Conservation (phyloP, 2,113 vertebrate species). For the Parus major region DNA sequence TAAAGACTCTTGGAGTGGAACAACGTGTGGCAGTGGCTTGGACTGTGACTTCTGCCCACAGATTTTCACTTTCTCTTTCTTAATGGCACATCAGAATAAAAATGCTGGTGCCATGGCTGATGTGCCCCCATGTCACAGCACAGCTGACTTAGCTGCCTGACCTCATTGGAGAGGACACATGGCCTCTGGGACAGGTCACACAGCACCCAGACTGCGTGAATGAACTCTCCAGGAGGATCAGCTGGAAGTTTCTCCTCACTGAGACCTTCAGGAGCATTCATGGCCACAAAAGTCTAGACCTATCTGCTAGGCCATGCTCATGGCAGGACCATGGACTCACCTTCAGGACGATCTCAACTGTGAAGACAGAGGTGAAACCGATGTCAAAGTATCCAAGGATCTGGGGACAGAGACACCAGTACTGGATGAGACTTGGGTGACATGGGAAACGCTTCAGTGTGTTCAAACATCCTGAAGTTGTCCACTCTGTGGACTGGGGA, state of each 20-base stretch:
- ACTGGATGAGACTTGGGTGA: not conserved
- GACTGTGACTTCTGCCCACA: not conserved
- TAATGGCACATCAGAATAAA: not conserved
- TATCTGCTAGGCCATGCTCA: accelerated
- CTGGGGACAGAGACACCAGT: slow-evolving; percentile 66
- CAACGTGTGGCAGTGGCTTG: not conserved
- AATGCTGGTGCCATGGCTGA: not conserved
- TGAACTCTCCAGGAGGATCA: not conserved
- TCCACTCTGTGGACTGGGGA: not conserved
- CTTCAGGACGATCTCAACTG: slow-evolving; percentile 95
- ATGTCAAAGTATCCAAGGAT: slow-evolving; percentile 92
- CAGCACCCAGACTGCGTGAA: not conserved
- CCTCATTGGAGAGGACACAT: not conserved
- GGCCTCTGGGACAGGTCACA: not conserved
- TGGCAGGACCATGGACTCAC: slow-evolving; percentile 63
- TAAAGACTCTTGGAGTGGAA: not conserved
- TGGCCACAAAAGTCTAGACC: not conserved
- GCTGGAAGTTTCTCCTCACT: not conserved
- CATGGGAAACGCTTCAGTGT: not conserved
- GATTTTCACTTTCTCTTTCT: not conserved
- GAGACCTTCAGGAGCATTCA: not conserved
- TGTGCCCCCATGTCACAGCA: not conserved
- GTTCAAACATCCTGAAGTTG: not conserved
- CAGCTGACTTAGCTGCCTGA: not conserved
- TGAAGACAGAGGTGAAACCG: slow-evolving; percentile 94